Evolutionary conservation across 2,797 vertebrate genomes (phyloP), one percentile per base, ranked within the genome.

Genomic region (Tympanoctomys barrerae): DNA sequence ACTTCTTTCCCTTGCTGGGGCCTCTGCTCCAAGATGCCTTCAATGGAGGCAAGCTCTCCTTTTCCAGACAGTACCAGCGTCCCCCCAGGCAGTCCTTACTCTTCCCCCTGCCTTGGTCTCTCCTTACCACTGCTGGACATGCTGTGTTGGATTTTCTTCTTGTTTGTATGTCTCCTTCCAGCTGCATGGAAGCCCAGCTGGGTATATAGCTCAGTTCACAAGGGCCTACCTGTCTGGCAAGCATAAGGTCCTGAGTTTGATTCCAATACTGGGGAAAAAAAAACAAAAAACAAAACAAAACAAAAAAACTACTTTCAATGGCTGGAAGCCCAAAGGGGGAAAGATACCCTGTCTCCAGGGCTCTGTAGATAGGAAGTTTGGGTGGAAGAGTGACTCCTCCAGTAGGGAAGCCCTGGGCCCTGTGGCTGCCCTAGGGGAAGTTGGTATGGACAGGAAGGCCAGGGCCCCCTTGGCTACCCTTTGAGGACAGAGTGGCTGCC

Each of bases 1-100:
- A 0, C 36, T 61, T 33, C 31, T 36, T 54, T 22, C 26, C 36
- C 57, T 59, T 42, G 42, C n/a, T 7, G 19, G 26, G 28, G 13
- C 9, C 52, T 71, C 62, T 68, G 77, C 33, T 77, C 70, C 22
- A 36, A 46, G 2, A 18, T 18, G 28, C 57, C 5, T 9, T 49
- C 8, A 7, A 28, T 4, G 13, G 57, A 68, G 59, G 75, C 14
- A 24, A 64, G 49, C 54, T 88, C 73, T 94, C 3, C 1, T 0
- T 42, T 70, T 39, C 24, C 33, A 0, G 5, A 4, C 26, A n/a
- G 64, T 4, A 5, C 82, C 9, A 33, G 61, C 13, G 7, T 52
- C 18, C 28, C 7, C 6, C 11, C 11, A 31, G 1, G 36, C 3
- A 0, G 54, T 19, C 70, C 42, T 6, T 33, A 1, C 31, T n/a